Conservation (phyloP, 92 coral and sea anemone genomes). For the Epizoanthus rinbou region DNA sequence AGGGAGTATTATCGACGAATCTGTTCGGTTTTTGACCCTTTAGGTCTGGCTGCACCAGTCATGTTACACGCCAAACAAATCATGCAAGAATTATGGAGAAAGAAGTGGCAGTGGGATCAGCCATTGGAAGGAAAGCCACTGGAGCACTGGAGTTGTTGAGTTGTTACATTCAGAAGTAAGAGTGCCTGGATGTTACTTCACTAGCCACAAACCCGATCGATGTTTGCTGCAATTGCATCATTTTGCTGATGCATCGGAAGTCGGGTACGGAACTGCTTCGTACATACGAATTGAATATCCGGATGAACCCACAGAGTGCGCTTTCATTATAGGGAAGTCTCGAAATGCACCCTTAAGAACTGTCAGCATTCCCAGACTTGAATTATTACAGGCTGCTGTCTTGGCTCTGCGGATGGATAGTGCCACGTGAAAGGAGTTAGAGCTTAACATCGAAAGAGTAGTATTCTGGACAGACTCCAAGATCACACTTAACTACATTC, state of each 20-base stretch:
- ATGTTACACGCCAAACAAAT: slow-evolving; percentile 19
- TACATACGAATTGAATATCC: slow-evolving; percentile 31
- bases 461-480: slow-evolving; percentile 36
- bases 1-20: slow-evolving; percentile 30
- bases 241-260: slow-evolving; percentile 33
- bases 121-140: neutral
- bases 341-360: slow-evolving; percentile 22
- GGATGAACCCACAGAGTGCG: slow-evolving; percentile 22
- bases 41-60: slow-evolving; percentile 22
- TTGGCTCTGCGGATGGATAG: slow-evolving; percentile 20
- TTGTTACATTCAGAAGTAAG: neutral
- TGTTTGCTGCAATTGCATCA: too few relatives aligned
- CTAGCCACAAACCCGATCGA: neutral
- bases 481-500: slow-evolving; percentile 35
- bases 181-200: slow-evolving; percentile 31
- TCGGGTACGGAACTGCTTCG: slow-evolving; percentile 26
- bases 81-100: slow-evolving; percentile 30
- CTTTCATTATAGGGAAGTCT: slow-evolving; percentile 34
- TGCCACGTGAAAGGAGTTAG: slow-evolving; percentile 14
- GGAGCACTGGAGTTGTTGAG: slow-evolving; percentile 35
- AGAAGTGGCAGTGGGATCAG: slow-evolving; percentile 27
- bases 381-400: slow-evolving; percentile 39
- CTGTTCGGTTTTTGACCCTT: slow-evolving; percentile 36
- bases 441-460: slow-evolving; percentile 17
- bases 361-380: slow-evolving; percentile 37